Base-by-base conservation (phyloP, 1,140 invertebrate genomes). In the Drosophila erecta region DNA sequence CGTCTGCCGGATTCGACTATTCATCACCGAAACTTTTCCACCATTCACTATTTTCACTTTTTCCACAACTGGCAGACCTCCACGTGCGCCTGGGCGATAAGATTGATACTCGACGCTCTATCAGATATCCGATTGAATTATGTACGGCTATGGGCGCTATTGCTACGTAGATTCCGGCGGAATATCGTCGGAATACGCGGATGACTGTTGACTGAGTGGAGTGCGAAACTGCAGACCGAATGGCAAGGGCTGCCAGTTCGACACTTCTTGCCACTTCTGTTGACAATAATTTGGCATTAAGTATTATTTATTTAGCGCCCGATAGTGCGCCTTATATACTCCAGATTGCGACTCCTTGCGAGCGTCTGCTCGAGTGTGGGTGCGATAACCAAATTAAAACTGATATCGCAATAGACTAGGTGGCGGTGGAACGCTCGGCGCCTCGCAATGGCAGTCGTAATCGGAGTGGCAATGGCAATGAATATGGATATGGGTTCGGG, bases 281-380 rank as follows among this genome's bases (percentile, higher is more conserved):
- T 87, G 76, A 80, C 79, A 79, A 87, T 87, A 89, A 89, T 87
- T 66, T 73, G 84, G 84, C 67, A 79, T 87, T 87, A 87, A 87
- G 72, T 57, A 71, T 80, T 87, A 89, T 87, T 87, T 87, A 89
- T 84, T 89, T 66, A 72, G 37, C 67, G 71, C 51, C 72, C 79
- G 84, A 87, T 87, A 89, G 67, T 83, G 76, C 47, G 71, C 43
- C 44, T 38, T 24, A 30, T 30, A 30, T 30, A 24, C 33, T 58
- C 47, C 51, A 70, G 61, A 71, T 75, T 83, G 49, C 59, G 24
- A 22, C 59, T 61, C 54, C 60, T 62, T 67, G 40, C 50, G 54
- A 54, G 38, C 38, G n/a, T 7, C n/a, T n/a, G 17, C 3, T 30
- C 17, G 35, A 8, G 0, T 53, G 41, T 53, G 44, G 15, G 64